phyloP scores from a whole-genome alignment of 2,113 vertebrate species.

The Microtus pennsylvanicus region DNA sequence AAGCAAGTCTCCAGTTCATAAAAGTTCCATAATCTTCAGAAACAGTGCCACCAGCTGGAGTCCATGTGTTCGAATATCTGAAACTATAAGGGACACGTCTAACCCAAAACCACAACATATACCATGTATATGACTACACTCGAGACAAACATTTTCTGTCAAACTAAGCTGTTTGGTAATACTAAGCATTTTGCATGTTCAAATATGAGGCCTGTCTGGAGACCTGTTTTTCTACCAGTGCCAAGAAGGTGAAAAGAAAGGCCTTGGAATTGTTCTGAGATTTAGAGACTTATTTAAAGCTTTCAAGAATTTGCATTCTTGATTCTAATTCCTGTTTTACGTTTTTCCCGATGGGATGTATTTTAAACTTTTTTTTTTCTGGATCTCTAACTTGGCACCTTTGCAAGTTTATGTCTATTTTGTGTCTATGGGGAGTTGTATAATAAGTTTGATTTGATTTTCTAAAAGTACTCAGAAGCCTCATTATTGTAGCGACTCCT shows the following conservation, averaged over 20 bases:
- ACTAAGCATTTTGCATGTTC: not conserved
- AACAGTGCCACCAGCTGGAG: no score
- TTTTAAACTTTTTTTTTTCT: not conserved
- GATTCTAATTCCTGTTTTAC: conserved; percentile 46
- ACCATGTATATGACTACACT: not conserved
- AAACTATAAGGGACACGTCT: not conserved
- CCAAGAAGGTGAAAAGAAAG: not conserved
- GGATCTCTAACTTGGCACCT: conserved; percentile 40
- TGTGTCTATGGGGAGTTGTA: conserved; percentile 28
- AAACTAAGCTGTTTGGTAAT: not conserved
- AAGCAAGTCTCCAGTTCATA: not conserved
- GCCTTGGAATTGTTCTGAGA: not conserved
- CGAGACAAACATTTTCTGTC: not conserved
- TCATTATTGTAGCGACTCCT: not conserved
- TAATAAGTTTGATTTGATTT: conserved; percentile 56
- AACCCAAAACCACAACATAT: not conserved
- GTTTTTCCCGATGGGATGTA: not conserved
- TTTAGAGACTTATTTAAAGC: conserved; percentile 10
- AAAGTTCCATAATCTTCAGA: not conserved
- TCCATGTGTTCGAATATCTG: not conserved
- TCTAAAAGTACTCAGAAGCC: conserved; percentile 43
- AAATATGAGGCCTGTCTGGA: not conserved
- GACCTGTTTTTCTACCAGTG: not conserved
- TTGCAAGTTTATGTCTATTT: conserved; percentile 49
- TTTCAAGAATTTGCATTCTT: conserved; percentile 59